These are phyloP conservation scores for Drosophila truncata DNA, from an alignment of 1,140 invertebrate genomes.

Conservation along the genomic window DNA sequence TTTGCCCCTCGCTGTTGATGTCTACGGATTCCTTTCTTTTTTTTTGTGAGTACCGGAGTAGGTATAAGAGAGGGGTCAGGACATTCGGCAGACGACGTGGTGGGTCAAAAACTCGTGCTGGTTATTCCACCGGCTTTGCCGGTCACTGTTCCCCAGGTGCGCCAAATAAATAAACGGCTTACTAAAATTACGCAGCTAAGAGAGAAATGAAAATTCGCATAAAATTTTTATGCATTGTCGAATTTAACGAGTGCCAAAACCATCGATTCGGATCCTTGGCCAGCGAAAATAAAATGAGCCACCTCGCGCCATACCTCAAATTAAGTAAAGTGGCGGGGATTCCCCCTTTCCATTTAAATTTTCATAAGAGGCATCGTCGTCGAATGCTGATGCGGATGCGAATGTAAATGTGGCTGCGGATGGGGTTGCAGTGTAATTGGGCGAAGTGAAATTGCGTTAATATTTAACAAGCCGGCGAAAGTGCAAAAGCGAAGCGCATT, in stretches of 20 bases:
- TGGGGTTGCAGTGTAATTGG: slow-evolving; percentile 79
- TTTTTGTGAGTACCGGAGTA: not conserved
- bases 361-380: slow-evolving; percentile 57
- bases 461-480: slow-evolving; percentile 76
- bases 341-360: slow-evolving; percentile 38
- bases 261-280: slow-evolving; percentile 50
- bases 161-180: slow-evolving; percentile 54
- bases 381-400: slow-evolving; percentile 18
- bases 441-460: slow-evolving; percentile 81
- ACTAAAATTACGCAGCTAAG: slow-evolving; percentile 53
- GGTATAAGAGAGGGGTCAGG: slow-evolving; percentile 1
- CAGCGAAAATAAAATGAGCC: slow-evolving; percentile 41
- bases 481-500: slow-evolving; percentile 64
- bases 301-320: slow-evolving; percentile 45
- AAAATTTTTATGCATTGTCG: slow-evolving; percentile 65
- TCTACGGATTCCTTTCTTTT: slow-evolving; percentile 18
- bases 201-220: slow-evolving; percentile 69
- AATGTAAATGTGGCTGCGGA: slow-evolving; percentile 26
- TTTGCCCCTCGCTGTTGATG: slow-evolving; percentile 34
- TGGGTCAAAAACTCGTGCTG: slow-evolving; percentile 53
- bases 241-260: slow-evolving; percentile 68
- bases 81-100: slow-evolving; percentile 19
- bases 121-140: slow-evolving; percentile 19
- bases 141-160: slow-evolving; percentile 61
- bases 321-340: slow-evolving; percentile 57